Evolutionary conservation across 1,140 invertebrate species (phyloP).

Genomic region (Piezodorus guildinii): DNA sequence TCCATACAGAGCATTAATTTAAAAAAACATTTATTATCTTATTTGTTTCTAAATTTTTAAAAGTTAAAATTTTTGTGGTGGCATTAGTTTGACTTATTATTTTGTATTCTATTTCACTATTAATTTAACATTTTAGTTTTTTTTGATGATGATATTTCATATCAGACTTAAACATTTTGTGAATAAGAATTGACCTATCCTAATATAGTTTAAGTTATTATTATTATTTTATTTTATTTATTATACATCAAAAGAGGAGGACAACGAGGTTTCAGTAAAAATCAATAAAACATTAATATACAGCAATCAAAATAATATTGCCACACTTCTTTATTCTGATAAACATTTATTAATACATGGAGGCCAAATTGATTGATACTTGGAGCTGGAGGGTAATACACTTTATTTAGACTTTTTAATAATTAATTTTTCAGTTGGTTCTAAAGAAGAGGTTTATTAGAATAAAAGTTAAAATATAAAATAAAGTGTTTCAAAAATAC

Average conservation of each 20-base stretch:
- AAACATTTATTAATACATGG: slow-evolving; percentile 24
- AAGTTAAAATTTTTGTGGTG: too few relatives aligned
- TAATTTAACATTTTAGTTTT: too few relatives aligned
- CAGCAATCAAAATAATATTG: slow-evolving; percentile 27
- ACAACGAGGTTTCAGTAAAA: slow-evolving; percentile 14
- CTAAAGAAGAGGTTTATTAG: slow-evolving; percentile 19
- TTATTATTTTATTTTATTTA: not conserved
- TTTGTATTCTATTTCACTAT: too few relatives aligned
- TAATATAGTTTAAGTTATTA: not conserved
- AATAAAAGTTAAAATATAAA: not conserved
- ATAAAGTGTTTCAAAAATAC: not conserved
- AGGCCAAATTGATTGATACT: slow-evolving; percentile 40
- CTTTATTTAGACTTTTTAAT: slow-evolving; percentile 18
- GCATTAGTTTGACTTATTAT: too few relatives aligned
- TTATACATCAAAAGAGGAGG: slow-evolving; percentile 10
- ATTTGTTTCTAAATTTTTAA: too few relatives aligned
- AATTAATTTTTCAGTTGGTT: slow-evolving; percentile 9
- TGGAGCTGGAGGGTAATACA: slow-evolving; percentile 35
- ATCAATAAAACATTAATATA: not conserved
- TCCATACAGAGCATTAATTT: too few relatives aligned
- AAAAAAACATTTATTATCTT: too few relatives aligned
- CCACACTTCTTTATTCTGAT: not conserved
- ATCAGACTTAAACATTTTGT: too few relatives aligned
- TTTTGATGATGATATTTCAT: too few relatives aligned
- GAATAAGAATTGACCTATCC: too few relatives aligned